Base-by-base conservation (phyloP, 2,888 invertebrate species). In the Perdita meconis region DNA sequence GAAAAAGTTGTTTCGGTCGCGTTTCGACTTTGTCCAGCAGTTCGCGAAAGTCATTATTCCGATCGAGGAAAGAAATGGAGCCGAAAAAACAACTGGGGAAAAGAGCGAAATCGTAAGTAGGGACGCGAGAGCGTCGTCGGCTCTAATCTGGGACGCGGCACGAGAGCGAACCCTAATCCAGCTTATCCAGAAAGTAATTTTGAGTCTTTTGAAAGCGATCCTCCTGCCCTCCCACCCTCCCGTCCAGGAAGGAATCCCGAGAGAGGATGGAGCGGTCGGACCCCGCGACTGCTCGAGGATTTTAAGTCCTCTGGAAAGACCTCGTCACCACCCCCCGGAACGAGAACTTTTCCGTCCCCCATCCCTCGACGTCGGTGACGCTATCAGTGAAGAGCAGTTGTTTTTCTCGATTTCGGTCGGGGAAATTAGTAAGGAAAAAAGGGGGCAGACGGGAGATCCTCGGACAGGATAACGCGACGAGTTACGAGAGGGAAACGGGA, bases 181-280 rank as follows among this genome's bases (percentile, higher is more conserved):
- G 94, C 94, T 94, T 94, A 94, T 94, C 94, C 94, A 93, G 94
- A 94, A 94, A 94, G 94, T 94, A 94, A 94, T 94, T 94, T 94
- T 94, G 94, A 94, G 93, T 94, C 94, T 94, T 94, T 94, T 94
- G 93, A 94, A 94, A 94, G 89, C 88, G 87, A 81, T 80, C 87
- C 76, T 65, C 77, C 67, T 26, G 16, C 65, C 55, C 81, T 67
- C 67, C 73, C 61, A n/a, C 73, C 55, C 59, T 50, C 68, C 64
- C 78, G 60, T 67, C 80, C 82, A 65, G 71, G 80, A 75, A 70
- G 81, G 80, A 84, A 80, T 81, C 80, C 77, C 81, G 79, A 70
- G 81, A 81, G 78, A 69, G 72, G 72, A 60, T 53, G 59, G 67
- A 80, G 26, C 26, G 71, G 74, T 80, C 77, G 76, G 53, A 59